Percentiles rank a stretch among this genome's conserved stretches.
Conservation (phyloP, 2,888 invertebrate genomes). For the Melanchra persicariae region DNA sequence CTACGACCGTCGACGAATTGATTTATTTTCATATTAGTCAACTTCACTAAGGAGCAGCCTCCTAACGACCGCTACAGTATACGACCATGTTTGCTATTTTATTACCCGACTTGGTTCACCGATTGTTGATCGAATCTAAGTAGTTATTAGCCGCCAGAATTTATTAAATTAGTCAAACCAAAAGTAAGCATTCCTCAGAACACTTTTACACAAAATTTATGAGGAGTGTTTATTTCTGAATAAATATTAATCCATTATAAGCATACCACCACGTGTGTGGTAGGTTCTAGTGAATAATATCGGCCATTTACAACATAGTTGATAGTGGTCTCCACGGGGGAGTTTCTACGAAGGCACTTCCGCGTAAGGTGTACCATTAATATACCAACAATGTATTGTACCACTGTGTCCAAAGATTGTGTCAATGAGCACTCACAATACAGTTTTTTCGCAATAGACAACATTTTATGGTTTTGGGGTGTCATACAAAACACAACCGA, state of each 20-base stretch:
- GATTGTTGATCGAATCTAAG: background rate
- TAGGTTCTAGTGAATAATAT: constrained; percentile 73
- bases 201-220: constrained; percentile 20
- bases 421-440: constrained; percentile 74
- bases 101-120: background rate
- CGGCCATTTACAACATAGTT: constrained; percentile 75
- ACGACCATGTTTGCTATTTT: constrained; percentile 9
- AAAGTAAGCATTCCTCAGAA: constrained; percentile 15
- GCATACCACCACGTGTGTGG: constrained; percentile 76
- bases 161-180: constrained; percentile 36
- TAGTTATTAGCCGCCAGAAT: constrained; percentile 6
- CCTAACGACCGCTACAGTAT: background rate
- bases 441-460: constrained; percentile 62
- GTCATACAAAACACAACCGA: background rate
- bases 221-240: constrained; percentile 26
- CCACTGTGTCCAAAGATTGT: constrained; percentile 78
- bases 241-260: constrained; percentile 46
- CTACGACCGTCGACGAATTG: constrained; percentile 16
- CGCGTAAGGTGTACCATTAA: constrained; percentile 81
- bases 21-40: constrained; percentile 22
- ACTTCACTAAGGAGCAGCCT: background rate
- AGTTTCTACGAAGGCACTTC: constrained; percentile 79
- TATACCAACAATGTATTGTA: constrained; percentile 79
- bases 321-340: constrained; percentile 79
- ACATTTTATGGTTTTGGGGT: constrained; percentile 33